These are phyloP conservation scores for Saccopteryx leptura DNA, from an alignment of 2,113 vertebrate species.

Conservation along the genomic window DNA sequence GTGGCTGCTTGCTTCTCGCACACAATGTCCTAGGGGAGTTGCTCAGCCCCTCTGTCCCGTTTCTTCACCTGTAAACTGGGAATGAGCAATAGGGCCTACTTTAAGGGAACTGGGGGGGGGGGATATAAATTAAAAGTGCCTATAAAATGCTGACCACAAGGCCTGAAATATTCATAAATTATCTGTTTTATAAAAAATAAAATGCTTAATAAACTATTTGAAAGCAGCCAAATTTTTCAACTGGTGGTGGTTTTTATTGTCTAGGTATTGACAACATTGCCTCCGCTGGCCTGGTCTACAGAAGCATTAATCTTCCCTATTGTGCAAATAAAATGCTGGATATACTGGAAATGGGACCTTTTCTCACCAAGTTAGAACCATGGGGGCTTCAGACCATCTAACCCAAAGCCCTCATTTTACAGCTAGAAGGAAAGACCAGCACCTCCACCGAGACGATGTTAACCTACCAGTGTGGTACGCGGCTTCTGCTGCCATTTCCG, in stretches of 20 bases:
- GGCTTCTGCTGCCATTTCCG: slow-evolving; percentile 92
- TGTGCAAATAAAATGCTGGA: not conserved
- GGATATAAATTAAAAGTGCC: not conserved
- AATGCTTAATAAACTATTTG: not conserved
- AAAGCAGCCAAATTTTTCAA: not conserved
- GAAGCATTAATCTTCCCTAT: not conserved
- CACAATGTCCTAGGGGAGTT: not conserved
- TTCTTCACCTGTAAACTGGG: not conserved
- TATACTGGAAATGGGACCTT: not conserved
- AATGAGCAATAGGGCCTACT: not conserved
- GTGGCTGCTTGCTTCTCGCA: not conserved
- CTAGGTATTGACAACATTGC: not conserved
- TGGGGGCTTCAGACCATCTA: not conserved
- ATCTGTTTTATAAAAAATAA: slow-evolving; percentile 6
- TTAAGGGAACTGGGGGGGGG: not conserved
- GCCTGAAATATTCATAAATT: not conserved
- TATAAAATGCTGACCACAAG: not conserved
- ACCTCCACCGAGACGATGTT: not conserved
- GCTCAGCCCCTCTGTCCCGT: not conserved
- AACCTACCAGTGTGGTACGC: slow-evolving; percentile 89
- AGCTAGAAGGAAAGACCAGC: not conserved
- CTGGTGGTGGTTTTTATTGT: not conserved
- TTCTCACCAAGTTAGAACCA: not conserved
- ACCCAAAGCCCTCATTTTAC: not conserved
- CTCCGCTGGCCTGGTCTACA: not conserved